phyloP scores from a whole-genome alignment of 2,113 vertebrate species.

The Grantiella picta region DNA sequence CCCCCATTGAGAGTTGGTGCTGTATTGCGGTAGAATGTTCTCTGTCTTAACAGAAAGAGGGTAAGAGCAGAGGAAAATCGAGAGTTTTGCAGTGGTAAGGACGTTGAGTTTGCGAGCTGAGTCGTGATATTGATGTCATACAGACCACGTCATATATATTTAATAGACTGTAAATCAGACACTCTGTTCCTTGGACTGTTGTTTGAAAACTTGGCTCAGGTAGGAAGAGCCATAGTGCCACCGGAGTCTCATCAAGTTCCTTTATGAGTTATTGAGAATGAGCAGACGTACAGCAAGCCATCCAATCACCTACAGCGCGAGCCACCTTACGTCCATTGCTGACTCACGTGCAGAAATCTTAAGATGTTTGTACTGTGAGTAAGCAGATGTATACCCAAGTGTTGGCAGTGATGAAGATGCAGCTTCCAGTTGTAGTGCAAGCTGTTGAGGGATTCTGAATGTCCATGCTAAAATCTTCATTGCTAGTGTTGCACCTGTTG shows the following conservation, averaged over 20 bases:
- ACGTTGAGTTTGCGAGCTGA: neutral
- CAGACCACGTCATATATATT: neutral
- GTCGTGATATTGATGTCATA: neutral
- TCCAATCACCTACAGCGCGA: neutral
- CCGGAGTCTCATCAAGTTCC: neutral
- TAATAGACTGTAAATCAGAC: neutral
- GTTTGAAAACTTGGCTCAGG: neutral
- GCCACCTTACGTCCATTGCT: accelerated
- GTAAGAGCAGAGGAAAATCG: neutral
- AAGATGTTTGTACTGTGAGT: neutral
- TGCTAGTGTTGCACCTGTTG: neutral
- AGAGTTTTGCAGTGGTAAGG: neutral
- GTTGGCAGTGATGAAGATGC: neutral
- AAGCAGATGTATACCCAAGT: neutral
- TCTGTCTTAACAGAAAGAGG: neutral
- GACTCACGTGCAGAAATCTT: accelerated
- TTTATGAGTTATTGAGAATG: neutral
- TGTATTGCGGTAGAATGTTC: neutral
- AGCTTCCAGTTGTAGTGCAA: neutral
- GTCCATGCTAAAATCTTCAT: neutral
- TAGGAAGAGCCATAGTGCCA: neutral
- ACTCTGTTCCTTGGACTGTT: neutral
- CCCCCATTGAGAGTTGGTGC: neutral
- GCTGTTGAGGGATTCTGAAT: neutral
- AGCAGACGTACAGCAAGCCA: neutral